Evolutionary conservation across 2,113 vertebrate species (phyloP), one percentile per base, ranked within the genome.

Genomic region (Bujurquina vittata): DNA sequence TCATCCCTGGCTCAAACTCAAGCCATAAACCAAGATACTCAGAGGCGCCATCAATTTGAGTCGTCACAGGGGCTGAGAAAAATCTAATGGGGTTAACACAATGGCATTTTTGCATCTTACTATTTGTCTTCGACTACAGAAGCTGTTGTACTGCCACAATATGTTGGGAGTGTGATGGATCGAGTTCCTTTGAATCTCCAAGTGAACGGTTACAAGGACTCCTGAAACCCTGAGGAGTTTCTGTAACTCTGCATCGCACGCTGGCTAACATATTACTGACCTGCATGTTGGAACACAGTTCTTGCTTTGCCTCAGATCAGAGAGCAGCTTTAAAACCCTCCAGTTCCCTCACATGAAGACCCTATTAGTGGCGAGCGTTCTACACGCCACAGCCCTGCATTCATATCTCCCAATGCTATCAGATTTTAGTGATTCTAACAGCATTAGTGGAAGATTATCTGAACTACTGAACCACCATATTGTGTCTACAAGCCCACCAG

Each of bases 1-100:
- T 5, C 94, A 96, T 17, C 98, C 98, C 22, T 98, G 97, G 97
- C 96, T 99, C 75, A 97, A 97, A 75, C 96, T 99, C 18, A 99
- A 99, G 73, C 98, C 98, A 1, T 99, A 82, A 96, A 26, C n/a
- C 4, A 15, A 5, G 58, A 52, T 3, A 5, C 23, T 52, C 2
- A 23, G 2, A 67, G 2, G 43, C 35, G 1, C 31, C 23, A 75
- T 37, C 15, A 3, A 49, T 52, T 52, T n/a, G 26, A 52, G 26
- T 26, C n/a, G 10, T 20, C 52, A 49, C 3, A n/a, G 5, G 67
- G 46, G 54, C 29, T 31, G 23, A 69, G 5, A 69, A 69, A 52
- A 12, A 31, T 1, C 65, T 52, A 52, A 0, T 12, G 8, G 23
- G 65, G 0, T 31, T 69, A 49, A 8, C 43, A 1, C 11, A 69